Evolutionary conservation across 1,140 invertebrate genomes (phyloP), one percentile per base, ranked within the genome.

Genomic region (Mamestra configurata): DNA sequence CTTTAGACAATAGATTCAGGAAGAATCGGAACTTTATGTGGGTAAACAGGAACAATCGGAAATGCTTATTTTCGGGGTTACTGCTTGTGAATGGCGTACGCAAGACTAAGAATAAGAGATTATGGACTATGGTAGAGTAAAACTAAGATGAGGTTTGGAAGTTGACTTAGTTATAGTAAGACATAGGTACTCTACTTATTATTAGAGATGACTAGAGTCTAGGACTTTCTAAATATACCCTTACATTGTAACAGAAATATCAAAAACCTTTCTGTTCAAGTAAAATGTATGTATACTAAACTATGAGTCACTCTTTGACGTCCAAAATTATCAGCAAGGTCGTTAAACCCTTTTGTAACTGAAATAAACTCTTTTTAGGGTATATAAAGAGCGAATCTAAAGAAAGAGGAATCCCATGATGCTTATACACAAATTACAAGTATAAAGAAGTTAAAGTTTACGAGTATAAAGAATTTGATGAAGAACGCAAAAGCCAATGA

Each of bases 301-400:
- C n/a, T 53, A 27, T 71, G 27, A 53, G 24, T 71, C 68, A 71
- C 35, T 31, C 46, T 31, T 51, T 53, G 46, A 53, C 68, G 27
- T 71, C 24, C 15, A 27, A 71, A 71, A n/a, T 35, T 71, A 51
- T 71, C 46, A 40, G 27, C 49, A 53, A 27, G 66, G 61, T 66
- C 66, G 46, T 70, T 49, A 15, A 71, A 53, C 24, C 35, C 7
- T 68, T 46, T 71, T 31, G 46, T 35, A 20, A 24, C 68, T 31
- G 1, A 53, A 71, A 35, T 51, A 20, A 35, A 61, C 59, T 10
- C 24, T 57, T 24, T 22, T 22, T 0, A 18, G 18, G 31, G 5
- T 37, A 18, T 55, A 55, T 55, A 27, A 13, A 31, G 10, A 4
- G 27, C n/a, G 11, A 15, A 59, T 53, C 24, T 2, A 59, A n/a